A percentile compares a stretch with the other conserved stretches of the same genome.
These are phyloP conservation scores for Orycteropus afer DNA, from an alignment of 2,113 vertebrate species.

Conservation along the genomic window DNA sequence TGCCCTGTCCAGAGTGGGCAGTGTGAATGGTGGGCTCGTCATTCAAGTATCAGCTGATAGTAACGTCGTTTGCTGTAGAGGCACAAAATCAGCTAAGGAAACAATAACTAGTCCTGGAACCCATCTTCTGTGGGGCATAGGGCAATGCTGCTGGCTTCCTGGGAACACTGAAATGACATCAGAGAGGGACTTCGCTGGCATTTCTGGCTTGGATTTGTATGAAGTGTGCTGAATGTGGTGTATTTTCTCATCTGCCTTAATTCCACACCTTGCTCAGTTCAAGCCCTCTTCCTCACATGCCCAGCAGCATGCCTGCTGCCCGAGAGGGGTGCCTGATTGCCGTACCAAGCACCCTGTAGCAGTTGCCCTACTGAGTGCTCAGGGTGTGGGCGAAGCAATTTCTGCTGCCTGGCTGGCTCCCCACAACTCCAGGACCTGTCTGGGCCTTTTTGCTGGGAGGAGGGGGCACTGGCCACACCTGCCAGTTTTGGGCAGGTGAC, in stretches of 20 bases:
- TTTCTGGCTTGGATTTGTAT: not conserved
- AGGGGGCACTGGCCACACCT: not conserved
- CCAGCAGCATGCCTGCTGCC: not conserved
- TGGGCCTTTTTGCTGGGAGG: not conserved
- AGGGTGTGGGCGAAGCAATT: not conserved
- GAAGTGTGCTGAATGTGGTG: not conserved
- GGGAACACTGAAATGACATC: too few relatives aligned
- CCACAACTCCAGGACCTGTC: not conserved
- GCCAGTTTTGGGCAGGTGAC: not conserved
- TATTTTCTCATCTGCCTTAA: not conserved
- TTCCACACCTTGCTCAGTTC: not conserved
- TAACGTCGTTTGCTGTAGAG: too few relatives aligned
- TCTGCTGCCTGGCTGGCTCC: not conserved
- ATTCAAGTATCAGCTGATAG: too few relatives aligned
- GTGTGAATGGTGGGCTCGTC: too few relatives aligned
- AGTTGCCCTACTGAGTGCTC: too few relatives aligned
- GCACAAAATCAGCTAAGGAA: too few relatives aligned
- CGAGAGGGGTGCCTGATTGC: not conserved
- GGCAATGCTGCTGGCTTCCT: too few relatives aligned
- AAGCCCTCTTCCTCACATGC: not conserved
- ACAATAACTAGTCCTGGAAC: too few relatives aligned
- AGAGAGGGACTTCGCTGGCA: not conserved
- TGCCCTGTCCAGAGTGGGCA: too few relatives aligned
- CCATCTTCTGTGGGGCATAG: too few relatives aligned
- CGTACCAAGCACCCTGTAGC: not conserved